These are phyloP conservation scores for Laterallus jamaicensis DNA, from an alignment of 2,113 vertebrate genomes.

Conservation along the genomic window DNA sequence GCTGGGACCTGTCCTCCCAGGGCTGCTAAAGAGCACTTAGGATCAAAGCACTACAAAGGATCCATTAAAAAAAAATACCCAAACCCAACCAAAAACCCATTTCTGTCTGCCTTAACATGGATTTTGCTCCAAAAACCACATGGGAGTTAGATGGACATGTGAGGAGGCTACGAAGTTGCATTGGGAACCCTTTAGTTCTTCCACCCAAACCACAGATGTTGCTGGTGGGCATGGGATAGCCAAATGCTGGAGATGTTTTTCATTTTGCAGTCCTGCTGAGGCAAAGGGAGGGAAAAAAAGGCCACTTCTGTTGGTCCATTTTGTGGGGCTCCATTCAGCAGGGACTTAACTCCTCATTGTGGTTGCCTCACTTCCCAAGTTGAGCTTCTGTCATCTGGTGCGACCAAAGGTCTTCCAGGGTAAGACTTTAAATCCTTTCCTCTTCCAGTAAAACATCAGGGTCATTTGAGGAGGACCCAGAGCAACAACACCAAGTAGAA, in stretches of 20 bases:
- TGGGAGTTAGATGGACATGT: rapidly evolving
- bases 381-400: not conserved
- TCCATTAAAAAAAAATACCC: not conserved
- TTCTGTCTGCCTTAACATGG: not conserved
- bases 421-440: not conserved
- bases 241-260: not conserved
- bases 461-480: not conserved
- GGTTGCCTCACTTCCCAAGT: not conserved
- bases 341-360: not conserved
- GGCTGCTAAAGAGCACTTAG: not conserved
- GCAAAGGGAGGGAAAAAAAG: not conserved
- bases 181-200: not conserved
- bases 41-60: not conserved
- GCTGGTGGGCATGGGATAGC: not conserved
- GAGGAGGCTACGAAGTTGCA: not conserved
- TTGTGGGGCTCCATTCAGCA: not conserved
- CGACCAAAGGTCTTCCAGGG: not conserved
- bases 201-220: not conserved
- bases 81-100: not conserved
- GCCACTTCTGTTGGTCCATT: not conserved
- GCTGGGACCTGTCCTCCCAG: not conserved
- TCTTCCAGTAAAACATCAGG: not conserved
- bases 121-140: not conserved
- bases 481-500: rapidly evolving
- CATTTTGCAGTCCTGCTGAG: not conserved